Percentiles rank a stretch among this genome's conserved stretches.
phyloP scores from a whole-genome alignment of 30 jellyfish, hydroid and myxozoan genomes.

The Aurelia aurita region DNA sequence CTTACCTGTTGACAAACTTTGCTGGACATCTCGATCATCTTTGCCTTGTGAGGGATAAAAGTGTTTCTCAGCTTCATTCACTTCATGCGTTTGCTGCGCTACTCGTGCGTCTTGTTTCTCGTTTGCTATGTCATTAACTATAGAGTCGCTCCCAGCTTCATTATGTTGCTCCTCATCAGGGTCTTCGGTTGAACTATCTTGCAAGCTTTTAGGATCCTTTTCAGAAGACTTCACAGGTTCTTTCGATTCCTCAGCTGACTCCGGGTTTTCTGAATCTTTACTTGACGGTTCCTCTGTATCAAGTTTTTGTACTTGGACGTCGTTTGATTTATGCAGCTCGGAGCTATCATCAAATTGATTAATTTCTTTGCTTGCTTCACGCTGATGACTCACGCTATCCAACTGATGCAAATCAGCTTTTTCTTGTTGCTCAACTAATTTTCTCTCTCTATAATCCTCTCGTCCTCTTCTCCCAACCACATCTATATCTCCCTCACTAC shows the following conservation, averaged over 20 bases:
- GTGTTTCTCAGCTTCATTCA: neutral
- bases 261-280: neutral
- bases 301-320: neutral
- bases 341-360: too few species aligned
- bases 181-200: neutral
- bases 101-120: neutral
- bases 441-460: neutral
- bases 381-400: neutral
- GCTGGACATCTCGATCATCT: constrained; percentile 54
- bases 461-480: neutral
- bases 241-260: neutral
- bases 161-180: neutral
- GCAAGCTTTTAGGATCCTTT: neutral
- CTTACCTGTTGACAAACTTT: constrained; percentile 32
- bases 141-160: neutral
- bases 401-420: neutral
- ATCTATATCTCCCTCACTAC: neutral
- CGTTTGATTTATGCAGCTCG: neutral
- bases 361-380: too few species aligned
- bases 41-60: constrained; percentile 33
- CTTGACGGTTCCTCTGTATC: neutral
- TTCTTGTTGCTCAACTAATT: neutral
- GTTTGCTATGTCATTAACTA: too few species aligned
- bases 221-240: neutral
- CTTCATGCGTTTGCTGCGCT: neutral